These are phyloP conservation scores for Stylophora pistillata DNA, from an alignment of 64 coral and sea anemone genomes.

Conservation along the genomic window DNA sequence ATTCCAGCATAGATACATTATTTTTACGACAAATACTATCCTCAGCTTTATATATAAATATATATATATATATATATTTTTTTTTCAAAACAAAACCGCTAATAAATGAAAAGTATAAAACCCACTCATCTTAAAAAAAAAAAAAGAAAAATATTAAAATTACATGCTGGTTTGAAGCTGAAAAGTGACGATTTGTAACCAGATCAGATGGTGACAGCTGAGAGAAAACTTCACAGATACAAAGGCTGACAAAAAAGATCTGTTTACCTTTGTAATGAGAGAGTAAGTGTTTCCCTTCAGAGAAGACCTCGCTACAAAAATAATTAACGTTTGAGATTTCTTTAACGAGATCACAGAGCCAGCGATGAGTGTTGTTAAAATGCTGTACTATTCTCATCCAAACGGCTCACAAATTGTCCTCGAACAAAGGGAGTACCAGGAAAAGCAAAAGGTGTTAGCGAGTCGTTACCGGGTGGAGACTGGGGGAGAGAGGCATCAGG, in stretches of 20 bases:
- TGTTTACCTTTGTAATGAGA: conserved; percentile 33
- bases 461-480: background rate
- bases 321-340: background rate
- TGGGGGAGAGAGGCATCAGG: background rate
- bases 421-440: background rate
- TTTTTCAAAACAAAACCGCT: background rate
- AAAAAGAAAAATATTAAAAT: background rate
- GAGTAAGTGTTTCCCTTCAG: conserved; percentile 17
- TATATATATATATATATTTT: too few species aligned
- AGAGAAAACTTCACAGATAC: background rate
- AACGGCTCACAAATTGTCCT: background rate
- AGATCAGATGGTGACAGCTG: background rate
- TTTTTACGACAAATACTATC: background rate
- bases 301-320: background rate
- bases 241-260: background rate
- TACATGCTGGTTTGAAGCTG: background rate
- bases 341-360: too few species aligned
- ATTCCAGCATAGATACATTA: background rate
- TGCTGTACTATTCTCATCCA: background rate
- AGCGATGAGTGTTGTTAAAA: background rate
- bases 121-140: too few species aligned
- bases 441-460: background rate
- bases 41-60: background rate
- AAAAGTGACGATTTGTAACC: background rate
- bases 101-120: too few species aligned